Base-by-base conservation (phyloP, 2,888 invertebrate species). In the Parapristionchus giblindavisi region DNA sequence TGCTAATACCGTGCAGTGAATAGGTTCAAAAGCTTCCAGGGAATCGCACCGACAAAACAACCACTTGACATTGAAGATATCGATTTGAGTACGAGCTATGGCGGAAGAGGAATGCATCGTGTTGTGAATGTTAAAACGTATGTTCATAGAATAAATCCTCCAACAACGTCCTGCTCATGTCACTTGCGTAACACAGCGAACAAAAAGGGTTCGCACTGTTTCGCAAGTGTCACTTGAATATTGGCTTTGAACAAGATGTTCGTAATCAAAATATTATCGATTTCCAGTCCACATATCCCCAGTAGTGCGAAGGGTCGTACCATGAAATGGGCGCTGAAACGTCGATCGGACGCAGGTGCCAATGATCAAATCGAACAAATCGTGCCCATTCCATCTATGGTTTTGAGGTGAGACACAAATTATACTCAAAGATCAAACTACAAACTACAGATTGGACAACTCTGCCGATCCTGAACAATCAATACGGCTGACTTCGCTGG, bases 401-500 rank as follows among this genome's bases (percentile, higher is more conserved):
- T 83, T 43, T 51, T 83, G 34, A 76, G 83, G 81, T 82, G 29
- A 65, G 24, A 14, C n/a, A 56, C 8, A 56, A 56, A 17, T 56
- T 56, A 56, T 56, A 17, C n/a, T 56, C n/a, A n/a, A 56, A 56
- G 24, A 43, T 14, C 11, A n/a, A n/a, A 56, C n/a, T 8, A 56
- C 56, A 56, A 56, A 56, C 36, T 74, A 65, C 36, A 83, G 84
- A 74, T 75, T 85, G 51, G 83, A 85, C 74, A 77, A 79, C 56
- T 72, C 72, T 3, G 79, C 79, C 8, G 68, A 80, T 36, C 77
- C 78, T 21, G 78, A 79, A 58, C 77, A 77, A n/a, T 79, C 80
- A 11, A 79, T 79, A 36, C 78, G 81, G 24, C 75, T 85, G 3
- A 76, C 83, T 32, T 76, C 78, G 6, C 52, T 85, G 27, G 80